Evolutionary conservation across 2,797 vertebrate species (phyloP), one percentile per base, ranked within the genome.

Genomic region (Eulemur coronatus): DNA sequence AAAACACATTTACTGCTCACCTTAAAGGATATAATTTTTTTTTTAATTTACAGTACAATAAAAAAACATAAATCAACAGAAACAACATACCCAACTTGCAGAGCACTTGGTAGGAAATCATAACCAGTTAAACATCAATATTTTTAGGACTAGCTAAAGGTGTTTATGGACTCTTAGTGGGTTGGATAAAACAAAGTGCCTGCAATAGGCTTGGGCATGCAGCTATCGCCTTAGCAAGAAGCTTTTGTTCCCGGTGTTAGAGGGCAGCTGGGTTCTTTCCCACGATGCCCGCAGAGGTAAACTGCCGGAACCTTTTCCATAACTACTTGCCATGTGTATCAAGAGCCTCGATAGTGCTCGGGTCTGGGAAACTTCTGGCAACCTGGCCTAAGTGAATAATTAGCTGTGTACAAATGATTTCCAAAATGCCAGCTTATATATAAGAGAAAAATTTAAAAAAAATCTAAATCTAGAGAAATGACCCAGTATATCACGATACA

Each of bases 161-260:
- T 7, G 33, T 9, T 75, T 24, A 5, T 6, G 2, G 2, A 33
- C 8, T 12, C 2, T 46, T 22, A 1, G 15, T 22, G 20, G 22
- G 11, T 15, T 28, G 15, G 4, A 57, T 41, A 41, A 50, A 81
- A 48, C 7, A 30, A 41, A 38, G 52, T 20, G 5, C 0, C 4
- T 33, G 7, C 30, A 48, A 5, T 7, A n/a, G 41, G 10, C 50
- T 65, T 33, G 46, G 26, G 28, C 18, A 28, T 9, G 2, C 43
- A 35, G 4, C 11, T 18, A 4, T 30, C 13, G 11, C 14, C 67
- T 63, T n/a, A 75, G 75, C 15, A 43, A 20, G 78, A 33, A 41
- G 20, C 8, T 76, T 72, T 48, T 38, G 69, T 22, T 67, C 28
- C 10, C 4, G 4, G 30, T 30, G 59, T 35, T 18, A 18, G 10